Percentiles rank a stretch among this genome's conserved stretches.
Conservation (phyloP, 2,888 invertebrate species). For the Gymnosoma rotundatum region DNA sequence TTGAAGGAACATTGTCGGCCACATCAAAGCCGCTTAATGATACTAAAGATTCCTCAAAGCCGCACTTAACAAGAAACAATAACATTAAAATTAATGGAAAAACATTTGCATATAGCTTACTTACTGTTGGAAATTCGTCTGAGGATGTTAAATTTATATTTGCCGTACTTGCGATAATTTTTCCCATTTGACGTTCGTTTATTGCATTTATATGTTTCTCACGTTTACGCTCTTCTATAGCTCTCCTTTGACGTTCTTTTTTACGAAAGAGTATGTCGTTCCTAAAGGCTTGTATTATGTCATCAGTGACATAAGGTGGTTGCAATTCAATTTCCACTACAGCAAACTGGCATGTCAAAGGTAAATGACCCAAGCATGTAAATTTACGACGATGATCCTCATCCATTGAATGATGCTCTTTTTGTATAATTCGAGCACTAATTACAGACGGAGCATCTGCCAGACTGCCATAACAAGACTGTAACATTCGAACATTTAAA, state of each 20-base stretch:
- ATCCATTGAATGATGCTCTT: constrained; percentile 92
- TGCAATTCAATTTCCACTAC: constrained; percentile 93
- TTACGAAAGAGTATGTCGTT: constrained; percentile 90
- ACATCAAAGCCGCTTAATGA: constrained; percentile 1
- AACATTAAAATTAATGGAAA: neutral
- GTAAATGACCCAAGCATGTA: constrained; percentile 92
- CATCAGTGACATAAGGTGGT: constrained; percentile 87
- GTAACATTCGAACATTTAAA: constrained; percentile 94
- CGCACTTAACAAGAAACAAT: constrained; percentile 74
- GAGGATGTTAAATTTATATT: constrained; percentile 85
- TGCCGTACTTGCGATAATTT: constrained; percentile 84
- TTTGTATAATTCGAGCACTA: constrained; percentile 91
- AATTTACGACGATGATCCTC: constrained; percentile 90
- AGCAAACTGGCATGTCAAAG: constrained; percentile 94
- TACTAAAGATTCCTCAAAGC: constrained; percentile 79
- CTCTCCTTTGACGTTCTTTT: constrained; percentile 87
- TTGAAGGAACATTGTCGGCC: constrained; percentile 70
- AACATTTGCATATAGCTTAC: constrained; percentile 19
- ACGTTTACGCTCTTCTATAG: constrained; percentile 90
- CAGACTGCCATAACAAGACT: constrained; percentile 91
- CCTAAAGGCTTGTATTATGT: constrained; percentile 87
- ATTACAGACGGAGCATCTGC: constrained; percentile 89
- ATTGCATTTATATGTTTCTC: constrained; percentile 90
- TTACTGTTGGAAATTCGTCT: constrained; percentile 84
- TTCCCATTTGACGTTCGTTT: constrained; percentile 88